Evolutionary conservation across 2,113 vertebrate species (phyloP), one percentile per base, ranked within the genome.

Genomic region (Thunnus maccoyii): DNA sequence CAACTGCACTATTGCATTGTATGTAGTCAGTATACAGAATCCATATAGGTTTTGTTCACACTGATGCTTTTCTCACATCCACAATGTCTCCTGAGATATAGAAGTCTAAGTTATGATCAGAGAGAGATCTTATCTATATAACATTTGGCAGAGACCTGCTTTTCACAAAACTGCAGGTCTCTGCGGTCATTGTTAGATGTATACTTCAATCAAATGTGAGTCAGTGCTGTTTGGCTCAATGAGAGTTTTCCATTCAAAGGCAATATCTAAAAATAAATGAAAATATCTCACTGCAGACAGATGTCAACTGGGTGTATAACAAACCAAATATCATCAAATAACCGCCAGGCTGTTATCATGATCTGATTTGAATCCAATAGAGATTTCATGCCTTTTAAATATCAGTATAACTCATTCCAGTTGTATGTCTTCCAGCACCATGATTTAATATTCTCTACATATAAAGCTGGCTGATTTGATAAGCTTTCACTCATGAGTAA

Each of bases 401-500:
- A 86, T 81, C 80, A 76, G 69, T 76, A 71, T 64, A 88, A 86
- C 75, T 80, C 74, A 83, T 85, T 85, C 41, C 80, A 71, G 44
- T 82, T 61, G 9, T 61, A 85, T 67, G 79, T 90, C 83, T 87
- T 85, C 78, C 72, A 82, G 76, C 52, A 20, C 69, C 76, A 66
- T 80, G 76, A 92, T 92, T 92, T 90, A 88, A 91, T 91, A 94
- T 90, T 87, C 88, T 48, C 70, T 46, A 88, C 91, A 77, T 90
- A 83, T 88, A 81, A 88, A 90, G 82, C 86, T 70, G 86, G 79
- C 47, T 87, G 84, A 92, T 94, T 85, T 91, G 90, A 94, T 91
- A 91, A 91, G 89, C 88, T 87, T 92, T 92, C 84, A 92, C 89
- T 93, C 90, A 77, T 88, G 90, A 93, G 83, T 93, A 91, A 94